Conservation (phyloP, 2,113 vertebrate species). For the Geothlypis trichas region DNA sequence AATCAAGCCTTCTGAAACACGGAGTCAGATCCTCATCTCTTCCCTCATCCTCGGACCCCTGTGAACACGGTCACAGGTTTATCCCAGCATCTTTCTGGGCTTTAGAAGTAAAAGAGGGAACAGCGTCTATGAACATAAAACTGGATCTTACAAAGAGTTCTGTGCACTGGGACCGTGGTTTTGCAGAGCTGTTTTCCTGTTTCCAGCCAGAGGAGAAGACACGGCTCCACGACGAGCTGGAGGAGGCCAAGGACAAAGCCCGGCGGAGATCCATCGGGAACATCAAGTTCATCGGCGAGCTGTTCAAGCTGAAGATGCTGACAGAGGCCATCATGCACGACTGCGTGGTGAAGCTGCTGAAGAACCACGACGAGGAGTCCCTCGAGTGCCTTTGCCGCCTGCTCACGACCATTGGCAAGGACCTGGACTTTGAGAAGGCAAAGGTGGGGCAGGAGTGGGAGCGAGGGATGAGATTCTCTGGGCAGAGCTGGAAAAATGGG, state of each 20-base stretch:
- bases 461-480: not conserved
- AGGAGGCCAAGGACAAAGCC: slow-evolving; percentile 94
- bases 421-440: slow-evolving; percentile 97
- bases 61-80: not conserved
- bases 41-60: too few species aligned
- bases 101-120: not conserved
- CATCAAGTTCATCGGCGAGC: slow-evolving; percentile 96
- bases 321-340: slow-evolving; percentile 99
- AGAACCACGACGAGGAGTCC: slow-evolving; percentile 95
- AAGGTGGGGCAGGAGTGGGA: slow-evolving; percentile 79
- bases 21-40: too few species aligned
- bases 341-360: slow-evolving; percentile 96
- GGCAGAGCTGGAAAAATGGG: not conserved
- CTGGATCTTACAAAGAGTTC: not conserved
- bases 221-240: slow-evolving; percentile 88
- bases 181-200: not conserved
- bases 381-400: slow-evolving; percentile 95
- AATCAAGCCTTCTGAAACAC: too few species aligned
- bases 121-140: not conserved
- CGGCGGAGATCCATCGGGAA: slow-evolving; percentile 94
- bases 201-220: slow-evolving; percentile 86
- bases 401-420: slow-evolving; percentile 96
- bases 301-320: slow-evolving; percentile 98
- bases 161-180: not conserved
- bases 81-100: not conserved